Conservation (phyloP, 2,797 vertebrate genomes). For the Pseudocheirus occidentalis region DNA sequence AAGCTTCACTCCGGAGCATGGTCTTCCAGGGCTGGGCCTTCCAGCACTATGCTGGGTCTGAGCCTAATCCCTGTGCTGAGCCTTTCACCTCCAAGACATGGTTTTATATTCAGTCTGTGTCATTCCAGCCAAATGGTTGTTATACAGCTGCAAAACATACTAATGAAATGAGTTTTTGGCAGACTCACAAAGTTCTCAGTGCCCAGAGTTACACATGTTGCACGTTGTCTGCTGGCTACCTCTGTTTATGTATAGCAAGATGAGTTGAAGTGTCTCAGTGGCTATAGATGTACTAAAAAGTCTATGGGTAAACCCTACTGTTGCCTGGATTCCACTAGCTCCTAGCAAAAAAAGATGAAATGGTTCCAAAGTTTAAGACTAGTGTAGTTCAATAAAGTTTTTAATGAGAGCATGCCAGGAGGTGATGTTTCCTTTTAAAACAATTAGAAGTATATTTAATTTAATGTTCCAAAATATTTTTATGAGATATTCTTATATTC, state of each 20-base stretch:
- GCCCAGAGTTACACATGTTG: conserved; percentile 67
- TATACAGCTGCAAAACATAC: conserved; percentile 61
- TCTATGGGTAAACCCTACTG: rapidly evolving
- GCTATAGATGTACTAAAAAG: conserved; percentile 28
- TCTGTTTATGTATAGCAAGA: conserved; percentile 64
- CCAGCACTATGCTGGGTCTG: rapidly evolving
- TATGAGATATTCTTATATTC: neutral
- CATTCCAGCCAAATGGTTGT: conserved; percentile 70
- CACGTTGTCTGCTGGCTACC: conserved; percentile 53
- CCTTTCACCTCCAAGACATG: conserved; percentile 71
- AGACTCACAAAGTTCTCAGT: conserved; percentile 56
- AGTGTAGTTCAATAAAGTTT: rapidly evolving
- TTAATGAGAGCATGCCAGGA: rapidly evolving
- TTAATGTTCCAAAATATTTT: neutral
- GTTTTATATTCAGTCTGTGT: conserved; percentile 74
- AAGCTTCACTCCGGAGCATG: conserved; percentile 51
- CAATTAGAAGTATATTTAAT: neutral
- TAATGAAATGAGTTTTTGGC: conserved; percentile 72
- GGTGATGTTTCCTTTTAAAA: neutral
- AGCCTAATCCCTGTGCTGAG: conserved; percentile 14
- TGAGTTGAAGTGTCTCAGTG: conserved; percentile 49
- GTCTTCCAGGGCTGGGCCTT: conserved; percentile 20
- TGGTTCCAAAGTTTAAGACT: no score
- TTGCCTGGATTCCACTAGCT: rapidly evolving
- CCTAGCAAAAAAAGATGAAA: neutral